phyloP scores from a whole-genome alignment of 2,113 vertebrate genomes.

The Ranitomeya variabilis region DNA sequence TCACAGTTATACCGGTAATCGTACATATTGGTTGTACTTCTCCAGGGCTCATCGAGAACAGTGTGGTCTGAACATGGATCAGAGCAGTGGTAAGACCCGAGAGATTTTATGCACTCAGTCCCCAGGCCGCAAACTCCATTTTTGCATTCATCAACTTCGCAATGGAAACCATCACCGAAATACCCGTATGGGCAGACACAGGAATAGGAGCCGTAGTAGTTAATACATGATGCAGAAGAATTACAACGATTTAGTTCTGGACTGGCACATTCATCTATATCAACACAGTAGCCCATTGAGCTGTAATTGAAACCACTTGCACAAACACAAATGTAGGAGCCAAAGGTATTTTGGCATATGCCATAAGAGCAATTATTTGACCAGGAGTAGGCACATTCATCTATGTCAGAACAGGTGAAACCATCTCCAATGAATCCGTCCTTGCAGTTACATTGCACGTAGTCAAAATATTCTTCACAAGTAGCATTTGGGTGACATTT shows the following conservation, averaged over 20 bases:
- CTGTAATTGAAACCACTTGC: constrained; percentile 19
- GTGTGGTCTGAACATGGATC: no score
- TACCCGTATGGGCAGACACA: constrained; percentile 61
- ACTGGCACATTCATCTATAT: constrained; percentile 61
- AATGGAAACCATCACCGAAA: constrained; percentile 57
- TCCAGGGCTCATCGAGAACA: constrained; percentile 59
- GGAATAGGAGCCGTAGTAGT: constrained; percentile 58
- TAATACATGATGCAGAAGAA: constrained; percentile 61
- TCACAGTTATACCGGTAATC: background rate
- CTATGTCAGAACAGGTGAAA: constrained; percentile 58
- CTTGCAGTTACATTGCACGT: constrained; percentile 56
- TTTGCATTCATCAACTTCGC: background rate
- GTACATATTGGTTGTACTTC: constrained; percentile 50
- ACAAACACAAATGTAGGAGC: constrained; percentile 58
- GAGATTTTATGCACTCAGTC: constrained; percentile 35
- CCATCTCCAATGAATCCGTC: constrained; percentile 63
- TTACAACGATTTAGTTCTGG: constrained; percentile 55
- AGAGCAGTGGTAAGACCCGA: background rate
- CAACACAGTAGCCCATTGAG: constrained; percentile 37
- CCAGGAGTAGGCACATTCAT: constrained; percentile 46
- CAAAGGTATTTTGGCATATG: constrained; percentile 57
- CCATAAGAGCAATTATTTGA: constrained; percentile 44
- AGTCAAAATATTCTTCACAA: background rate
- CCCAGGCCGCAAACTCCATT: background rate
- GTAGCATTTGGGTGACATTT: constrained; percentile 60